These are phyloP conservation scores for Pelodiscus sinensis DNA, from an alignment of 2,113 vertebrate genomes.

Conservation along the genomic window DNA sequence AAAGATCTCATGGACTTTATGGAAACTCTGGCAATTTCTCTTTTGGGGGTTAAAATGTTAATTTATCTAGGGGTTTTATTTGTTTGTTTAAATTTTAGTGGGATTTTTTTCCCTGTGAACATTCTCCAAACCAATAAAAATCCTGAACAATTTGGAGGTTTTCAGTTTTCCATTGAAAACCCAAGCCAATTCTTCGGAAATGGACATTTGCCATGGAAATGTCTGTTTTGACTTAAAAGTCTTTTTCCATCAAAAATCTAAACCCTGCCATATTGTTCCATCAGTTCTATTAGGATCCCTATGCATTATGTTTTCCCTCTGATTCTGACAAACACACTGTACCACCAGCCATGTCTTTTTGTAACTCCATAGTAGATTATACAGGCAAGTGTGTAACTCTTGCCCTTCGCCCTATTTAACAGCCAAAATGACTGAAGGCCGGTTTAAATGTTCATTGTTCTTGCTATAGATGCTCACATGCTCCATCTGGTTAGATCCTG, in stretches of 20 bases:
- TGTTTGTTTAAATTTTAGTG: no score
- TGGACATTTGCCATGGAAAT: no score
- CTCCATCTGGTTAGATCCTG: not conserved
- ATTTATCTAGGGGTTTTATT: not conserved
- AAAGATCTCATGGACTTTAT: not conserved
- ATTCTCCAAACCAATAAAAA: not conserved
- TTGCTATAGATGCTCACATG: not conserved
- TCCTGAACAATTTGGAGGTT: not conserved
- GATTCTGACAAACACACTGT: not conserved
- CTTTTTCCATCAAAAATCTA: no score
- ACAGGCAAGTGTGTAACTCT: not conserved
- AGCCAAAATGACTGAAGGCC: not conserved
- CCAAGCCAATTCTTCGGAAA: not conserved
- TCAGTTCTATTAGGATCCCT: no score
- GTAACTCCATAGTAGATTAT: not conserved
- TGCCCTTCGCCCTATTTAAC: not conserved
- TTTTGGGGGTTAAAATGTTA: not conserved
- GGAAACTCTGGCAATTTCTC: not conserved
- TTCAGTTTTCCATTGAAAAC: not conserved
- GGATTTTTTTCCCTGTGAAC: no score
- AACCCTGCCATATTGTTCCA: no score
- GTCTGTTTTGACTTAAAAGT: no score
- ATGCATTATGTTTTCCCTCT: no score
- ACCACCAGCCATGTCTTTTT: not conserved
- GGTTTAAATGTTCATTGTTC: not conserved